These are phyloP conservation scores for Pangasius djambal DNA, from an alignment of 2,797 vertebrate genomes.

Conservation along the genomic window DNA sequence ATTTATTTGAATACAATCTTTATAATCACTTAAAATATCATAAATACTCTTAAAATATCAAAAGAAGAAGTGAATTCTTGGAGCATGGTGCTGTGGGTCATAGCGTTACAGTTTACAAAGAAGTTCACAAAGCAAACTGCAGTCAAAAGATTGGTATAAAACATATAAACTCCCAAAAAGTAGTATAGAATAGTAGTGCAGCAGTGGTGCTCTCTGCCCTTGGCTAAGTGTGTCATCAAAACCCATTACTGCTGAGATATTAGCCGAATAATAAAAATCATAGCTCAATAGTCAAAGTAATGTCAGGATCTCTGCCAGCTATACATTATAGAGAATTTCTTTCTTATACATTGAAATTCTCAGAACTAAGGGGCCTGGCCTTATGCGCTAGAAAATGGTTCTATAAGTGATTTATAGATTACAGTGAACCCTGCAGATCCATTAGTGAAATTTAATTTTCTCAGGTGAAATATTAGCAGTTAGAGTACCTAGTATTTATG, in stretches of 20 bases:
- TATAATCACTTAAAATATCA: neutral
- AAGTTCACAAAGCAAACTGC: neutral
- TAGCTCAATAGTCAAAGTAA: conserved; percentile 1
- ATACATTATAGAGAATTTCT: neutral
- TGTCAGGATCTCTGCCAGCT: neutral
- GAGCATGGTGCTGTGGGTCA: neutral
- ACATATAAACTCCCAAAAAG: neutral
- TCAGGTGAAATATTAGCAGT: conserved; percentile 19
- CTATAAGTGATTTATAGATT: conserved; percentile 41
- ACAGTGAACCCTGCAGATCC: conserved; percentile 36
- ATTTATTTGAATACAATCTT: neutral
- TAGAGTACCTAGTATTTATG: conserved; percentile 13
- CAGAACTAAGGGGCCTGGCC: neutral
- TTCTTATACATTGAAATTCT: neutral
- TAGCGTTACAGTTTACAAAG: neutral
- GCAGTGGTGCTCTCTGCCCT: neutral
- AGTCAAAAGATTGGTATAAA: neutral
- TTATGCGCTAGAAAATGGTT: neutral
- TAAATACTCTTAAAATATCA: neutral
- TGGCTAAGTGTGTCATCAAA: neutral
- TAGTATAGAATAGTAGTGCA: neutral
- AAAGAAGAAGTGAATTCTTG: neutral
- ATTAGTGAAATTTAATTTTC: conserved; percentile 30
- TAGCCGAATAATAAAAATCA: neutral
- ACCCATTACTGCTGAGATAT: neutral